These are phyloP conservation scores for Nipponacmea schrenckii DNA, from an alignment of 2,888 invertebrate genomes.

Conservation along the genomic window DNA sequence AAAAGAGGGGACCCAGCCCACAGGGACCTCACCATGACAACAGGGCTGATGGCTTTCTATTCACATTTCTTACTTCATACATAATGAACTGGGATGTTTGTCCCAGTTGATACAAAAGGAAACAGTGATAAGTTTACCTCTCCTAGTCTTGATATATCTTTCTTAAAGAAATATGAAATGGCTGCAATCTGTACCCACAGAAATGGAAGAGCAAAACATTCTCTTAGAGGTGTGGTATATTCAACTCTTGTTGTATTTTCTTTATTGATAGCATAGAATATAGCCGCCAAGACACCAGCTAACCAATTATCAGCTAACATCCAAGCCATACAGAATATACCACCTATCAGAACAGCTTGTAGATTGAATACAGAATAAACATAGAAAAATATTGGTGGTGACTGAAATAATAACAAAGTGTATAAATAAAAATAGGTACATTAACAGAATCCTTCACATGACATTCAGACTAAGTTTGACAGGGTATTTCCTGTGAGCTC, in stretches of 20 bases:
- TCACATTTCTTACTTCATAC: too few species aligned
- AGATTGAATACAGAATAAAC: slow-evolving; percentile 67
- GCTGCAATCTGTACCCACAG: slow-evolving; percentile 66
- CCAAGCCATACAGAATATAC: slow-evolving; percentile 65
- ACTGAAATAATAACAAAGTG: slow-evolving; percentile 36
- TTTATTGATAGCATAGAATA: slow-evolving; percentile 66
- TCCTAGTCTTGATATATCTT: slow-evolving; percentile 30
- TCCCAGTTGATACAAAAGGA: too few species aligned
- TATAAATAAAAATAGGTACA: neutral
- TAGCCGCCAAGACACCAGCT: slow-evolving; percentile 61
- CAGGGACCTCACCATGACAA: too few species aligned
- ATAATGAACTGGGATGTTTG: too few species aligned
- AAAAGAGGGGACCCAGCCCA: too few species aligned
- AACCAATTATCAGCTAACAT: slow-evolving; percentile 65
- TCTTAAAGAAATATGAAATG: slow-evolving; percentile 63
- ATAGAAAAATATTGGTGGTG: slow-evolving; percentile 69
- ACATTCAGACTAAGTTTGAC: too few species aligned
- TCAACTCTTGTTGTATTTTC: slow-evolving; percentile 66
- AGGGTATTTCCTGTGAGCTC: too few species aligned
- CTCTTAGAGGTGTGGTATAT: slow-evolving; percentile 65
- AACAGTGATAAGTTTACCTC: neutral
- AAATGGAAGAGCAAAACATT: slow-evolving; percentile 68
- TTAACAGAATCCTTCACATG: neutral
- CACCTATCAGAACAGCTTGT: slow-evolving; percentile 65
- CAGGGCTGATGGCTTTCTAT: too few species aligned